Percentiles rank a stretch among this genome's conserved stretches.
phyloP scores from a whole-genome alignment of 2,888 invertebrate species.

The Neoaliturus tenellus region DNA sequence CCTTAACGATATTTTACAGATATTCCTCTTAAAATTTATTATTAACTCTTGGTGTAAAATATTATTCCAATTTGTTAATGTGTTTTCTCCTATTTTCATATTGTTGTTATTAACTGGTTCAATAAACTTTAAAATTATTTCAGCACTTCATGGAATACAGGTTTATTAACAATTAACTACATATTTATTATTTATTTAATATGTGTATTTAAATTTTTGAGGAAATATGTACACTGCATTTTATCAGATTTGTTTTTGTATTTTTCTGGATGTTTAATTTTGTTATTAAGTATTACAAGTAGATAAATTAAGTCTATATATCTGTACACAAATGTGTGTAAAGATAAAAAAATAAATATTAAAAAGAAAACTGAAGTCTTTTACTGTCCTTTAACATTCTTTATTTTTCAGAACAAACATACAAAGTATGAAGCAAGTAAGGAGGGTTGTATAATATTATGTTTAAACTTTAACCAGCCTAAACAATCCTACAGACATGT shows the following conservation, averaged over 20 bases:
- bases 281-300: constrained; percentile 22
- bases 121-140: neutral
- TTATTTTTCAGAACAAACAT: too few species aligned
- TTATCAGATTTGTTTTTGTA: neutral
- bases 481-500: too few species aligned
- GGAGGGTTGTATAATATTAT: too few species aligned
- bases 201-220: constrained; percentile 13
- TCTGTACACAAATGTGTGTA: constrained; percentile 39
- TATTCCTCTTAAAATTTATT: neutral
- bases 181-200: neutral
- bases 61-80: neutral
- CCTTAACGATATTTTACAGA: too few species aligned
- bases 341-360: constrained; percentile 32
- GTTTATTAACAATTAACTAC: neutral
- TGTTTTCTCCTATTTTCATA: neutral
- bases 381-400: too few species aligned
- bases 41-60: neutral
- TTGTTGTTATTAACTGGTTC: neutral
- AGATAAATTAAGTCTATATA: constrained; percentile 24
- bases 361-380: neutral
- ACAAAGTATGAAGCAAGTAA: too few species aligned
- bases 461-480: too few species aligned
- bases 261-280: constrained; percentile 36
- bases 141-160: neutral
- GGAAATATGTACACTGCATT: constrained; percentile 6